Evolutionary conservation across 2,113 vertebrate species (phyloP).

Genomic region (Mesoclemmys tuberculata): DNA sequence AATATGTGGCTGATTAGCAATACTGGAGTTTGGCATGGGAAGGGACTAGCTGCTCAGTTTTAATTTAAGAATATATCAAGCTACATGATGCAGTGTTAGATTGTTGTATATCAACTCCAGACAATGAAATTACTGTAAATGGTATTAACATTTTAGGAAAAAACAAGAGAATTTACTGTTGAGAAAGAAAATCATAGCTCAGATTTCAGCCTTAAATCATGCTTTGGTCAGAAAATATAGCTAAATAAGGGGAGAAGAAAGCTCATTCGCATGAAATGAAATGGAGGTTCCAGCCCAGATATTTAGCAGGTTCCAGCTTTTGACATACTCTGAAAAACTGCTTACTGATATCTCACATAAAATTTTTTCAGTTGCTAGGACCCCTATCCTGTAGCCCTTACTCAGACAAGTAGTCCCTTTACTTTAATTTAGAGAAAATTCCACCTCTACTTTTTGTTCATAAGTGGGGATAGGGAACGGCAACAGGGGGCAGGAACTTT

Average conservation of each 20-base stretch:
- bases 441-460: neutral
- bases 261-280: neutral
- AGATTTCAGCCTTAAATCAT: slow-evolving; percentile 27
- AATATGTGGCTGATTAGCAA: slow-evolving; percentile 44
- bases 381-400: neutral
- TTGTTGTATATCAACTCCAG: slow-evolving; percentile 40
- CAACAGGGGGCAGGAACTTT: neutral
- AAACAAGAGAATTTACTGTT: slow-evolving; percentile 28
- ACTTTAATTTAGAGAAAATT: neutral
- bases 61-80: slow-evolving; percentile 45
- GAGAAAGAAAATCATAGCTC: slow-evolving; percentile 26
- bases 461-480: neutral
- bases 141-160: slow-evolving; percentile 27
- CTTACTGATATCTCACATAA: neutral
- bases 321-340: neutral
- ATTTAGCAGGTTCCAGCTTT: neutral
- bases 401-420: neutral
- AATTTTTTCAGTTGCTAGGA: neutral
- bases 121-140: slow-evolving; percentile 47
- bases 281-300: neutral
- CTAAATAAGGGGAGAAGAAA: neutral
- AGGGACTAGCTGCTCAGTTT: slow-evolving; percentile 41
- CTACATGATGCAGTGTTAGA: neutral
- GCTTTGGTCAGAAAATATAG: slow-evolving; percentile 8
- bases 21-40: slow-evolving; percentile 18